phyloP scores from a whole-genome alignment of 2,888 invertebrate genomes.

The Callosobruchus maculatus region DNA sequence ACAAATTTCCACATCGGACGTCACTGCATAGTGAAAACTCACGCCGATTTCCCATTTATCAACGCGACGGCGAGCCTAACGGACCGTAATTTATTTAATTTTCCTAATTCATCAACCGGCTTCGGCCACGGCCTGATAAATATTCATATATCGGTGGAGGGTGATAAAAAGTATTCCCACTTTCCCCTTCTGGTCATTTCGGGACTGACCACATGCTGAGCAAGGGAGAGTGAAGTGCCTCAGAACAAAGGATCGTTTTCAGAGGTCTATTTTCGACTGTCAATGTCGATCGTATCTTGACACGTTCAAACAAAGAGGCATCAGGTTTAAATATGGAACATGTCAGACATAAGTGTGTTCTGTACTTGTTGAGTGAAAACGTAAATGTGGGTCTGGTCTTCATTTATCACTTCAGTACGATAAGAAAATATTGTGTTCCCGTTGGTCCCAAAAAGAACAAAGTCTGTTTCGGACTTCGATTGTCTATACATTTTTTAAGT shows the following conservation, averaged over 20 bases:
- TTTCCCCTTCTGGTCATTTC: not conserved
- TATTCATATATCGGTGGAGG: not conserved
- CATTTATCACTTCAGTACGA: no score
- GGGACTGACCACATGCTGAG: not conserved
- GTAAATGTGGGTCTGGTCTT: no score
- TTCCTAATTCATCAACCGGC: not conserved
- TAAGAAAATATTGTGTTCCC: no score
- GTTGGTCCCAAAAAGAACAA: no score
- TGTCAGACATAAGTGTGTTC: no score
- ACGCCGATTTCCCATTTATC: not conserved
- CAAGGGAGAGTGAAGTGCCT: not conserved
- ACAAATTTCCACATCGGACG: not conserved
- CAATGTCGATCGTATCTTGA: not conserved
- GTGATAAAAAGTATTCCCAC: not conserved
- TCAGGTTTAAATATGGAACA: no score
- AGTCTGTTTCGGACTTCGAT: no score
- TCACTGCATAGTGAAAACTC: not conserved
- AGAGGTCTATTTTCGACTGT: not conserved
- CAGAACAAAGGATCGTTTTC: not conserved
- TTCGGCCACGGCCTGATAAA: not conserved
- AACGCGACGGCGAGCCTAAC: not conserved
- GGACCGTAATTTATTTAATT: not conserved
- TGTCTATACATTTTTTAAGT: no score
- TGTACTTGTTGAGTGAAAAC: no score
- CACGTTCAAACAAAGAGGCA: not conserved